Base-by-base conservation (phyloP, 2,113 vertebrate genomes). In the Vulpes ferrilata region DNA sequence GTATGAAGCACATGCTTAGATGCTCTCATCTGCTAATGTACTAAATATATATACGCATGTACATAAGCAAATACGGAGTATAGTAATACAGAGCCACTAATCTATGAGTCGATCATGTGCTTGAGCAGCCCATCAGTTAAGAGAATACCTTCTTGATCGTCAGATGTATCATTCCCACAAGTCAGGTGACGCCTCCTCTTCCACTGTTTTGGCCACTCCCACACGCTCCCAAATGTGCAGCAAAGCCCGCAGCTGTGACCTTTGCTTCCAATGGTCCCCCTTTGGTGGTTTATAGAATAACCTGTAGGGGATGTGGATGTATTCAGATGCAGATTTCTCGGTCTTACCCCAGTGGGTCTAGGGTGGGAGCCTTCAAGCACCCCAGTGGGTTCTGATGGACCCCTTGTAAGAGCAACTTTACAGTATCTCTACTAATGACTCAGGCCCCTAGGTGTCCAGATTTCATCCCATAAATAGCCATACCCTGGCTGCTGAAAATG, bases 211-310 rank as follows among this genome's bases (percentile, higher is more conserved):
- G 57, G 76, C 53, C 8, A 64, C 53, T 82, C 17, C 82, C 60
- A 86, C 0, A 0, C 51, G 51, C 22, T 79, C 35, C 2, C 35
- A 64, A 19, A 35, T 0, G 1, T 69, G 23, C 65, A 67, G 9
- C 15, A 19, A 51, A 64, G 78, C 19, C 43, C 62, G 17, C 13
- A 74, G 67, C 22, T 0, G 0, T 59, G 81, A 90, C 23, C 32
- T 90, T 81, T 13, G 85, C 57, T 83, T 87, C n/a, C 35, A 87
- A 2, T 3, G 11, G 13, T 67, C 35, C 69, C 82, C 43, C 11
- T 51, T 74, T 4, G 20, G 30, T 22, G 65, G 85, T 69, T 93
- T 62, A 65, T 4, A 74, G 25, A 80, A 38, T 69, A 88, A 88
- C 51, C 27, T 74, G 48, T 7, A 27, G 13, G 43, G 35, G 27